phyloP scores from a whole-genome alignment of 92 coral and sea anemone species.

The Virgularia gustaviana region DNA sequence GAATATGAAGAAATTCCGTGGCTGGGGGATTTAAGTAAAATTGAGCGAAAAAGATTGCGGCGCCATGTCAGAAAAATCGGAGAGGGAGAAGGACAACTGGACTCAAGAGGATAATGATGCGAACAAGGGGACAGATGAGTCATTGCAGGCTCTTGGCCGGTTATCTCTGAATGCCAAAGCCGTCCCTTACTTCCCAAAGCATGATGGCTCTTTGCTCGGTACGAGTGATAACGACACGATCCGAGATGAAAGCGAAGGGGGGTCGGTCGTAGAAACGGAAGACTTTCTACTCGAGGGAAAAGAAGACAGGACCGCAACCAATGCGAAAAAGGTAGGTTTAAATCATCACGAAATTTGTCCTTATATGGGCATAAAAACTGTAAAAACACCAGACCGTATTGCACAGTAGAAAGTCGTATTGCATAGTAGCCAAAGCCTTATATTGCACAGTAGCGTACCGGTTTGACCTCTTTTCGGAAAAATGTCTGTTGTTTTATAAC shows the following conservation, averaged over 20 bases:
- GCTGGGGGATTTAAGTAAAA: too few relatives aligned
- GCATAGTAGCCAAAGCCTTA: not conserved
- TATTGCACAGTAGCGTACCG: too few relatives aligned
- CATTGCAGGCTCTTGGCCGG: slow-evolving; percentile 13
- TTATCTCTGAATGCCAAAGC: slow-evolving; percentile 34
- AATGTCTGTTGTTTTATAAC: too few relatives aligned
- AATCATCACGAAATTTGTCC: not conserved
- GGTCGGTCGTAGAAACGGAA: not conserved
- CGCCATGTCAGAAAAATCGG: slow-evolving; percentile 11
- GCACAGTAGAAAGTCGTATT: not conserved
- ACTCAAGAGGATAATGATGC: not conserved
- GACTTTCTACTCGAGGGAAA: not conserved
- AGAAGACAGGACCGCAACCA: not conserved
- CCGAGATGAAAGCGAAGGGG: not conserved
- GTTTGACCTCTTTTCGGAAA: too few relatives aligned
- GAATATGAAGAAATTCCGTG: too few relatives aligned
- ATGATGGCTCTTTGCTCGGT: slow-evolving; percentile 6
- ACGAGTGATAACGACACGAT: not conserved
- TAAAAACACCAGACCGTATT: not conserved
- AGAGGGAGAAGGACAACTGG: not conserved
- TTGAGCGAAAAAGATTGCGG: not conserved
- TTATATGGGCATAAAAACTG: not conserved
- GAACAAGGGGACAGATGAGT: not conserved
- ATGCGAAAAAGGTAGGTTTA: not conserved
- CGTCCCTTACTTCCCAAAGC: slow-evolving; percentile 33